Evolutionary conservation across 2,113 vertebrate species (phyloP), one percentile per base, ranked within the genome.

Genomic region (Zingel zingel): DNA sequence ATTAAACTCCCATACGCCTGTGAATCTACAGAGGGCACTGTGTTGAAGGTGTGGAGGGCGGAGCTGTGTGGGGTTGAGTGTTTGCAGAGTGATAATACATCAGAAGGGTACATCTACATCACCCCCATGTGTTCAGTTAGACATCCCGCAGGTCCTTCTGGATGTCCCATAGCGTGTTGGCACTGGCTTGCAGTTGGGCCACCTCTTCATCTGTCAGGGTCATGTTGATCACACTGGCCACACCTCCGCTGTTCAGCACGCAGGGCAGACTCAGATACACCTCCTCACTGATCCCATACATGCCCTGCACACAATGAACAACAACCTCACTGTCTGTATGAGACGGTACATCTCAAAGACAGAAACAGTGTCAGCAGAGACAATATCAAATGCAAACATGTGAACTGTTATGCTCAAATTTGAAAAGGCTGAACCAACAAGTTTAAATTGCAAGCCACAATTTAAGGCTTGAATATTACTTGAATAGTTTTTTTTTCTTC

Each of bases 211-310:
- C 96, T 61, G 95, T 97, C 91, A 99, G 96, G 77, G 95, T 98
- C 94, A 98, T 96, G 82, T 98, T 98, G 93, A 99, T 92, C 54
- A 99, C 96, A 2, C 96, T 96, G 62, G 95, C 95, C 78, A 99
- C 85, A 4, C 98, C 98, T 2, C 94, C 91, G 5, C 91, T 92
- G 80, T 95, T 96, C 72, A 99, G 88, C 78, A 99, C 96, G 58
- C 96, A 96, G 1, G 98, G 98, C 50, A 99, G 95, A 87, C 98
- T 99, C 84, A 99, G 85, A 91, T 96, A 99, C 61, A 99, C 98
- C 27, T 99, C 96, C 0, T 98, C 95, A 66, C 94, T 86, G 79
- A 99, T 97, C 30, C 97, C 97, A 1, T 98, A 97, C 97, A 97
- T 97, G 18, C 96, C 97, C 98, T 99, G 94, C 6, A 11, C 16